Percentiles rank a stretch among this genome's conserved stretches.
Evolutionary conservation across 2,888 invertebrate species (phyloP).

Genomic region (Octonoba sinensis): DNA sequence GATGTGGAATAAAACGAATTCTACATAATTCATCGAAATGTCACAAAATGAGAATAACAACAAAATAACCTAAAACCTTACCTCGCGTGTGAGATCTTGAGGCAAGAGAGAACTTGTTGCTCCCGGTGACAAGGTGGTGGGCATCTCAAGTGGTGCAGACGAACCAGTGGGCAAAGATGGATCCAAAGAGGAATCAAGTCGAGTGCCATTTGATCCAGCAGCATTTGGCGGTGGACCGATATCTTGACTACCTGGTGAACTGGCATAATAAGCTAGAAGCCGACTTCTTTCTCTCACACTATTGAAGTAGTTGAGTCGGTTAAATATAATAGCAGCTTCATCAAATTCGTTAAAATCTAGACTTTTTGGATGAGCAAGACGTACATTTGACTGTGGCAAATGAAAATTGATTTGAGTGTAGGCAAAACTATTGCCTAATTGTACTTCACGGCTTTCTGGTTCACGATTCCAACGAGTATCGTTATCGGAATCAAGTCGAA

Average conservation of each 20-base stretch:
- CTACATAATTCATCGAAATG: too few species aligned
- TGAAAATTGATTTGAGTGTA: conserved; percentile 62
- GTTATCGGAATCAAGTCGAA: conserved; percentile 82
- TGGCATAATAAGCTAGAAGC: conserved; percentile 34
- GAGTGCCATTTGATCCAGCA: conserved; percentile 3
- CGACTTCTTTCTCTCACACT: conserved; percentile 14
- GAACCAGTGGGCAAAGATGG: conserved; percentile 8
- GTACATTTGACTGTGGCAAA: background rate
- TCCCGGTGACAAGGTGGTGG: background rate
- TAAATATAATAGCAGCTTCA: conserved; percentile 39
- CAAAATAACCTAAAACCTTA: background rate
- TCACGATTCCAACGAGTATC: conserved; percentile 73
- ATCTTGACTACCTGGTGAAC: conserved; percentile 16
- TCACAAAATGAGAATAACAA: too few species aligned
- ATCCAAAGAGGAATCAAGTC: background rate
- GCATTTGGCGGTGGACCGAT: background rate
- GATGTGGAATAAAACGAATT: too few species aligned
- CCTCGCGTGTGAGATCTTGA: conserved; percentile 34
- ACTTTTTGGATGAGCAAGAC: conserved; percentile 42
- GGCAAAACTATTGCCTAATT: conserved; percentile 65
- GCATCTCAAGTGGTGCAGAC: background rate
- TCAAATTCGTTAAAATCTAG: conserved; percentile 31
- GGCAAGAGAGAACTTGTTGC: background rate
- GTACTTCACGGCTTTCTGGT: conserved; percentile 57
- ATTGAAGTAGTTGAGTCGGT: conserved; percentile 35